A percentile compares a stretch with the other conserved stretches of the same genome.
These are phyloP conservation scores for Melipona beecheii DNA, from an alignment of 2,888 invertebrate genomes.

Conservation along the genomic window DNA sequence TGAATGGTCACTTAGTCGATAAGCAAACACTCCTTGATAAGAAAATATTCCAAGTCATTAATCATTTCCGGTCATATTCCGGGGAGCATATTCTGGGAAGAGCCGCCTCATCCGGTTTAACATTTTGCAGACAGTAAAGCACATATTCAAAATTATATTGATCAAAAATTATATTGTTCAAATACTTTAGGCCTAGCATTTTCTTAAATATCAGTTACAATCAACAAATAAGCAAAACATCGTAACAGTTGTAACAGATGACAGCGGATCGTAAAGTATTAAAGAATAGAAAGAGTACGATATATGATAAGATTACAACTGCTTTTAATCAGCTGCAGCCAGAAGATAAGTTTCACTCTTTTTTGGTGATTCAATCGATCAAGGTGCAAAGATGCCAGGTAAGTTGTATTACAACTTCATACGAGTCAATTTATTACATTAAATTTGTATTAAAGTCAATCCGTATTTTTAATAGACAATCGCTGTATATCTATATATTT, in stretches of 20 bases:
- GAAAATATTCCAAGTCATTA: background rate
- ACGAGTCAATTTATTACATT: background rate
- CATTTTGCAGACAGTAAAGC: no score
- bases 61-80: background rate
- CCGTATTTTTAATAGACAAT: background rate
- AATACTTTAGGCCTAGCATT: no score
- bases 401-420: conserved; percentile 26
- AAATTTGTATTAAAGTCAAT: no score
- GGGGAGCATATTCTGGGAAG: background rate
- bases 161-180: no score
- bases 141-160: background rate
- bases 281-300: conserved; percentile 56
- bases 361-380: conserved; percentile 45
- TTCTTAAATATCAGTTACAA: no score
- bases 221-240: no score
- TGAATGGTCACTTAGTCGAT: no score
- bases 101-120: background rate
- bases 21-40: background rate
- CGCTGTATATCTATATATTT: background rate
- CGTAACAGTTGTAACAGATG: no score
- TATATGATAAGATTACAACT: conserved; percentile 74
- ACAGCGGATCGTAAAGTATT: no score
- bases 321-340: conserved; percentile 65
- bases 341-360: conserved; percentile 67
- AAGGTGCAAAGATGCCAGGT: conserved; percentile 71